These are phyloP conservation scores for Teleogryllus oceanicus DNA, from an alignment of 2,888 invertebrate genomes.

Conservation along the genomic window DNA sequence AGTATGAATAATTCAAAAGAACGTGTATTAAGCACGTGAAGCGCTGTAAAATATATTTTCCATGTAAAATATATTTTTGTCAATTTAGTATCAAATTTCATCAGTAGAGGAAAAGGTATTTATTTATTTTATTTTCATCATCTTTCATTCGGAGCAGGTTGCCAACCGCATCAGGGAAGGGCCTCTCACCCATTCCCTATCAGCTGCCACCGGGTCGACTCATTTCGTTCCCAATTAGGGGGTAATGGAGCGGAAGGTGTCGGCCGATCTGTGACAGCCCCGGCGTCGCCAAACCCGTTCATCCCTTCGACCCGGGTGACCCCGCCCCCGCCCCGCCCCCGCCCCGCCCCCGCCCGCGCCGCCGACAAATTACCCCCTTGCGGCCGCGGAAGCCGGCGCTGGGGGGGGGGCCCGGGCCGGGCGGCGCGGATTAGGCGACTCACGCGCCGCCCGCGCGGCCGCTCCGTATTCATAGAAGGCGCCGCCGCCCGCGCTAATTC, in stretches of 20 bases:
- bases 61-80: no score
- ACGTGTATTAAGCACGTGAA: no score
- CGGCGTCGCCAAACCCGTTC: background rate
- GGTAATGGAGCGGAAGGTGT: background rate
- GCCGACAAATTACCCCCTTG: background rate
- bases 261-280: background rate
- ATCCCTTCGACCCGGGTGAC: background rate
- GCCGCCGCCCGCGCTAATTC: background rate
- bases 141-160: no score
- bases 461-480: background rate
- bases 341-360: background rate
- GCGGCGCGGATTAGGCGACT: background rate
- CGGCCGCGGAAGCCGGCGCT: background rate
- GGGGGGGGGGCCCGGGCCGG: background rate
- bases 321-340: background rate
- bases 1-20: no score
- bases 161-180: no score
- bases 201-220: background rate
- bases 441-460: background rate
- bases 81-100: no score
- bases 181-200: background rate
- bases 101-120: no score
- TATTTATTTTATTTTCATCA: no score
- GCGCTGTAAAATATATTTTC: no score
- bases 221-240: slow-evolving; percentile 18